Base-by-base conservation (phyloP, 2,888 invertebrate genomes). In the Clostera curtula region DNA sequence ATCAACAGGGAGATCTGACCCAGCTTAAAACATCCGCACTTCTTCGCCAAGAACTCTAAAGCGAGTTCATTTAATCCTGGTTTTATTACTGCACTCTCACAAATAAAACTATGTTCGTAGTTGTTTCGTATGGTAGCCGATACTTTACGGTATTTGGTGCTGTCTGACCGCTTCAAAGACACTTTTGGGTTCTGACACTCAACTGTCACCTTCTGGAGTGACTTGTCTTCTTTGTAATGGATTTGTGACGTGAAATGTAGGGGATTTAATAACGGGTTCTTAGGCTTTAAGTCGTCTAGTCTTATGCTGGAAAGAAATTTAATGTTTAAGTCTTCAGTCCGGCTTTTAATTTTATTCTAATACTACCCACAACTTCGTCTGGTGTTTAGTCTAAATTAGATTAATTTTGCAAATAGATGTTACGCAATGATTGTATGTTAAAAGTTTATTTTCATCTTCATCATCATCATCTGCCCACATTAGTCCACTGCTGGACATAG, bases 141-240 rank as follows among this genome's bases (percentile, higher is more conserved):
- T 0, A 89, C 86, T 68, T 91, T 90, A 18, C 90, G 82, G 41
- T 87, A 86, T 58, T 90, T 90, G 18, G 87, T 87, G 56, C 92
- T 92, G 51, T 92, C 92, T 0, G 91, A 90, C 9, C 92, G 83
- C 36, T 89, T 88, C 1, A 92, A 72, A 1, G 87, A 77, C 1
- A 85, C 77, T 61, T 90, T 90, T 0, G 86, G 85, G 49, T 87
- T 89, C 38, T 87, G 87, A 46, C 91, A 91, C 13, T 90, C 88
- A 2, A 95, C 89, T 2, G 90, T 90, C 0, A 91, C 93, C 42
- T 90, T 88, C 25, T 89, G 89, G 4, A 96, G 71, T 12, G 89
- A 90, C 54, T 90, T 92, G 62, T 96, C 94, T 64, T 95, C 92
- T 61, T 93, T 92, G 58, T 90, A 91, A 54, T 92, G 91, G 16